Evolutionary conservation across 2,797 vertebrate genomes (phyloP).

Genomic region (Scolopax rusticola): DNA sequence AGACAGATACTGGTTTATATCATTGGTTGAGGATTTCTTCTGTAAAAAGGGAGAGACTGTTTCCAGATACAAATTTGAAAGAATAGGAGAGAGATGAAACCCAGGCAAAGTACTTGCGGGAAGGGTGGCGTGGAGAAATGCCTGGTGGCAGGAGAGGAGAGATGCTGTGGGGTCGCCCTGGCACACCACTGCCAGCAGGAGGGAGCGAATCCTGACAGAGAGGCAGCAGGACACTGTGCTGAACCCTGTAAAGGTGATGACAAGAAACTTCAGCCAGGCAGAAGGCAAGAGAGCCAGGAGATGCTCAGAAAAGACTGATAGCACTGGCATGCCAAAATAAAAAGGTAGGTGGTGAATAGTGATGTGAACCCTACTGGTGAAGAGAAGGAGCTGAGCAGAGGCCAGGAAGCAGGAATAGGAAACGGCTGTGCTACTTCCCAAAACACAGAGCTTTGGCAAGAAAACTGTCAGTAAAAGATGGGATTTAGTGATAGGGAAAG

Average conservation of each 20-base stretch:
- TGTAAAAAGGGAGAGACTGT: neutral
- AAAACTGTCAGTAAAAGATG: neutral
- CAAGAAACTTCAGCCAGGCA: neutral
- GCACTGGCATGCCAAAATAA: neutral
- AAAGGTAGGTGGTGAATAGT: neutral
- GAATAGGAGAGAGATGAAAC: neutral
- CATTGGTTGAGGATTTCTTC: neutral
- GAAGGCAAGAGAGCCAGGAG: neutral
- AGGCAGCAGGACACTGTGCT: neutral
- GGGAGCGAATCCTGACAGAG: fast-evolving
- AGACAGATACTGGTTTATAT: neutral
- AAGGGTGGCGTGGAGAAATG: neutral
- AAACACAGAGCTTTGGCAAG: neutral
- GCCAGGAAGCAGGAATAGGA: neutral
- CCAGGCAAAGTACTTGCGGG: fast-evolving
- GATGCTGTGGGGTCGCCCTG: fast-evolving
- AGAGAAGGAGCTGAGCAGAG: neutral
- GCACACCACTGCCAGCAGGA: neutral
- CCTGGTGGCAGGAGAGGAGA: neutral
- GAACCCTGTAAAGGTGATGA: neutral
- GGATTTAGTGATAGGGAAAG: neutral
- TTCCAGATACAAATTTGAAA: neutral
- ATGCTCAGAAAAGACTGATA: neutral
- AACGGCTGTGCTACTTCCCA: neutral
- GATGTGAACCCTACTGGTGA: neutral